Evolutionary conservation across 2,113 vertebrate genomes (phyloP).

Genomic region (Orycteropus afer): DNA sequence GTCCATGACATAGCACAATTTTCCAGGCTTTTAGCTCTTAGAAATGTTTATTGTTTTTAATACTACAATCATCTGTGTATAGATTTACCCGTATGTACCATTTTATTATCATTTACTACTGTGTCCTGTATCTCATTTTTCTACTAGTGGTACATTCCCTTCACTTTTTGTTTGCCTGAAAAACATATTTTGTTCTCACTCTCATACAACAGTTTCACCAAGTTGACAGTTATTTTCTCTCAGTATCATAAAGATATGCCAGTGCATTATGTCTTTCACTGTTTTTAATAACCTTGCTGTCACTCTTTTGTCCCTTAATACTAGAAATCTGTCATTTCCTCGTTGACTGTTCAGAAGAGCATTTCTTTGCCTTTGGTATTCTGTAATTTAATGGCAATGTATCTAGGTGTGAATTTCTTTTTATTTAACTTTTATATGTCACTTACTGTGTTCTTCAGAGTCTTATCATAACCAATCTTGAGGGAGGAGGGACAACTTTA

Average conservation of each 20-base stretch:
- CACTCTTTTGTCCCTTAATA: no score
- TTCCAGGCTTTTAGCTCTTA: neutral
- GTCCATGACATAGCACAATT: neutral
- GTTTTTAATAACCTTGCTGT: no score
- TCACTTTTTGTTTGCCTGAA: neutral
- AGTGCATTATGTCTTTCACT: neutral
- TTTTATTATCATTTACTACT: neutral
- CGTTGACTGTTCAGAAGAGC: no score
- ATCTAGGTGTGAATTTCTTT: no score
- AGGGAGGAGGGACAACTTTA: no score
- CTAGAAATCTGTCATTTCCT: no score
- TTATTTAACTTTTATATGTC: no score
- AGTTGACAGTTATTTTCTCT: neutral
- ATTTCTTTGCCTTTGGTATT: no score
- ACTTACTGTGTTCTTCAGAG: no score
- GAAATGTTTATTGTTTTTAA: neutral
- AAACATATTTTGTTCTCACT: neutral
- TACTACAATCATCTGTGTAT: neutral
- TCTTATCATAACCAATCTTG: no score
- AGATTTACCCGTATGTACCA: neutral
- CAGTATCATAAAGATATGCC: neutral
- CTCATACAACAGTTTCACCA: neutral
- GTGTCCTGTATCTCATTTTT: neutral
- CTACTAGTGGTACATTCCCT: neutral
- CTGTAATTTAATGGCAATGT: no score